Base-by-base conservation (phyloP, 1,140 invertebrate species). In the Caenorhabditis briggsae region DNA sequence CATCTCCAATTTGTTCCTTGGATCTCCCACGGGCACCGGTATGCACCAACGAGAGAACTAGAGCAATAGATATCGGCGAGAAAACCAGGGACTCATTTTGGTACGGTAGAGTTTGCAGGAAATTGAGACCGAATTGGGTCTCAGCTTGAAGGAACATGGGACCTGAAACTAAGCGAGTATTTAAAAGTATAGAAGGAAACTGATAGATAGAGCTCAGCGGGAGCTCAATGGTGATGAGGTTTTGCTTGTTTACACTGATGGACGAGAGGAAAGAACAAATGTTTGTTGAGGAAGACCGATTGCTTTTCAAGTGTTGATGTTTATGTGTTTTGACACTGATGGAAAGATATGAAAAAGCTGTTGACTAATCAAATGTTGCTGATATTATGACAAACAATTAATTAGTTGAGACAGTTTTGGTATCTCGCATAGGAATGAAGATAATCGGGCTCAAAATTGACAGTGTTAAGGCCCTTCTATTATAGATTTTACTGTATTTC, bases 81-180 rank as follows among this genome's bases (percentile, higher is more conserved):
- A 86, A 74, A n/a, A 82, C 85, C 9, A 86, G 41, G 12, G 85
- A 86, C 43, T 86, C 85, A 55, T 82, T 82, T 20, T 43, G 23
- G 5, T 6, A 23, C 2, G 84, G 61, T 11, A 70, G 41, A 53
- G 70, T 78, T 23, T 70, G 33, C 25, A 85, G 20, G 7, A 85
- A 53, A n/a, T 50, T 55, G 43, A 85, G 65, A 56, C 64, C 84
- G 20, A 85, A 85, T n/a, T 55, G 20, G 20, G 48, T 74, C 58
- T 70, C 84, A 3, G 84, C 46, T 41, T 56, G 18, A n/a, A 74
- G 46, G 18, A 78, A 78, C 70, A 78, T 78, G 20, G 46, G n/a
- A 50, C 18, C 50, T 25, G 14, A 14, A 61, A 2, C 8, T 23
- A 11, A 7, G 8, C 5, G 8, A 20, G 8, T n/a, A 58, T n/a